Conservation (phyloP, 2,888 invertebrate genomes). For the Plebejus argus region DNA sequence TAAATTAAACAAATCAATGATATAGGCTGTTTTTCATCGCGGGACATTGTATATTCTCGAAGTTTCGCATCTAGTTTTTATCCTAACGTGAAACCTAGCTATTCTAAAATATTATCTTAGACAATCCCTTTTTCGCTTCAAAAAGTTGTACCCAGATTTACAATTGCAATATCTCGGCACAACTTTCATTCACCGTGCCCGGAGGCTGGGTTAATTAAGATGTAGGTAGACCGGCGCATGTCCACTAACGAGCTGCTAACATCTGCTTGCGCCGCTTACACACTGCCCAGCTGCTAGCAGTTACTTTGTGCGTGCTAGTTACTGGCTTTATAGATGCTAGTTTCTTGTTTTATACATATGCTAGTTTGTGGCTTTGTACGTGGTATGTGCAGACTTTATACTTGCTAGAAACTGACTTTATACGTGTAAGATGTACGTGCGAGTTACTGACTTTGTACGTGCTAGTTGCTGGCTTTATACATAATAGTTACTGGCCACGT, state of each 20-base stretch:
- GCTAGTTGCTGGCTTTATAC: neutral
- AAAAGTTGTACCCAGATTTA: no score
- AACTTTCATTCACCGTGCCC: conserved; percentile 42
- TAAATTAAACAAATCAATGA: no score
- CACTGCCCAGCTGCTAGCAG: conserved; percentile 24
- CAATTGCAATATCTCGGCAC: neutral
- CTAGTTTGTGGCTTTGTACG: neutral
- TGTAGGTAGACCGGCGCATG: conserved; percentile 73
- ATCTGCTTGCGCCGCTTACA: conserved; percentile 54
- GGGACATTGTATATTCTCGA: no score
- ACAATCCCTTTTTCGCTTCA: no score
- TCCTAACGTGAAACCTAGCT: no score
- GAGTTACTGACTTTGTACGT: neutral
- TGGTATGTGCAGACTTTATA: neutral
- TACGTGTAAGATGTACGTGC: no score
- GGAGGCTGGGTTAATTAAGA: conserved; percentile 68
- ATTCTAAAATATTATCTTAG: no score
- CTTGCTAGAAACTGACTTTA: neutral
- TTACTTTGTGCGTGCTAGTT: neutral
- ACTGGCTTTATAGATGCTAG: neutral
- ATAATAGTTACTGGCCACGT: neutral
- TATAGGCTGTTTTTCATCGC: no score
- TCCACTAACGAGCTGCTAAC: conserved; percentile 73
- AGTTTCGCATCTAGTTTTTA: no score
- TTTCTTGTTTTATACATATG: neutral